Evolutionary conservation across 1,140 invertebrate genomes (phyloP).

Genomic region (Pogonus chalceus): DNA sequence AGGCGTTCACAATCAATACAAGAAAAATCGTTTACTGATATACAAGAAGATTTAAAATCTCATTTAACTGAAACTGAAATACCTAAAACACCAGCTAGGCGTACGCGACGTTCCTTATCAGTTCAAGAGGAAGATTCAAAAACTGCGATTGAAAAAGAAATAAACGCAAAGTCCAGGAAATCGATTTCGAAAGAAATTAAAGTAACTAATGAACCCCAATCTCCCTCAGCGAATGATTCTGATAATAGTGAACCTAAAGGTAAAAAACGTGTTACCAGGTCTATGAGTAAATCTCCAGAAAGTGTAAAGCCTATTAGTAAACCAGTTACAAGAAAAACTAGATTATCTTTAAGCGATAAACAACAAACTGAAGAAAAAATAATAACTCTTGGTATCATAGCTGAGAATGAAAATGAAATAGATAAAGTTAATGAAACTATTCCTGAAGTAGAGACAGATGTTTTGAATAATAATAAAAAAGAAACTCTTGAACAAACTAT

Average conservation of each 20-base stretch:
- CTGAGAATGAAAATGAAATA: neutral
- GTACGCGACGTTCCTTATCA: neutral
- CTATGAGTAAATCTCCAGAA: neutral
- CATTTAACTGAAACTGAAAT: neutral
- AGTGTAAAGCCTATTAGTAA: neutral
- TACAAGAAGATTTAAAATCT: neutral
- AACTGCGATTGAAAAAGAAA: neutral
- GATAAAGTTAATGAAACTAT: neutral
- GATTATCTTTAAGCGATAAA: neutral
- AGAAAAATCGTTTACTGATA: neutral
- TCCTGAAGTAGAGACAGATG: neutral
- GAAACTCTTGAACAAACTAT: neutral
- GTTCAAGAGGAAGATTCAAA: neutral
- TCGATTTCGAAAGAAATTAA: neutral
- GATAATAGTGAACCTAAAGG: neutral
- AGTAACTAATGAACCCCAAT: neutral
- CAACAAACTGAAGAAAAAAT: neutral
- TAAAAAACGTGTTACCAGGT: neutral
- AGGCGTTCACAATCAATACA: neutral
- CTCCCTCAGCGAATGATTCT: neutral
- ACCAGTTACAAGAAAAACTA: neutral
- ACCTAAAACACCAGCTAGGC: neutral
- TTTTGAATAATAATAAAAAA: neutral
- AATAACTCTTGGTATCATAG: neutral
- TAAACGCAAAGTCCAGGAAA: neutral